Evolutionary conservation across 2,797 vertebrate species (phyloP).

Genomic region (Anguilla obscura): DNA sequence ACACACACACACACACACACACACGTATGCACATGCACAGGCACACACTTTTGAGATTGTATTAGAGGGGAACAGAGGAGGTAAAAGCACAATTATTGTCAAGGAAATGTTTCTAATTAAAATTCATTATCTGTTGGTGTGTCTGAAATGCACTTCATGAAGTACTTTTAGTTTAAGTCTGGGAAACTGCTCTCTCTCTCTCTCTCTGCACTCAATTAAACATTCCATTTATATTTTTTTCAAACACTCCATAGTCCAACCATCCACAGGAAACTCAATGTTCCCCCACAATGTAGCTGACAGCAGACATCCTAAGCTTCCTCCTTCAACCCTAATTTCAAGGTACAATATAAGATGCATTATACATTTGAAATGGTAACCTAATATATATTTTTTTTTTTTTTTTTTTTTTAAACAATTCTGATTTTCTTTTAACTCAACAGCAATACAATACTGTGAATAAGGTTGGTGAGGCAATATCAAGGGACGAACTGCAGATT

Average conservation of each 20-base stretch:
- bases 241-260: background rate
- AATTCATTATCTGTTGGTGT: constrained; percentile 23
- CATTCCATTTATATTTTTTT: constrained; percentile 24
- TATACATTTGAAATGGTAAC: background rate
- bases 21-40: no score
- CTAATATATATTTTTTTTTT: background rate
- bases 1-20: no score
- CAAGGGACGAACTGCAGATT: background rate
- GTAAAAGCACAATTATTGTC: constrained; percentile 28
- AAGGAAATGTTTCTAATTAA: constrained; percentile 28
- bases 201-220: constrained; percentile 18
- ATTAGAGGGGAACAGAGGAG: background rate
- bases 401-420: background rate
- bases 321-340: background rate
- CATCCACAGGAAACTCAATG: background rate
- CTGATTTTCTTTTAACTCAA: background rate
- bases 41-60: background rate
- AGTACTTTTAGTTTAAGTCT: background rate
- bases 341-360: background rate
- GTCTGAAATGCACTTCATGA: constrained; percentile 31
- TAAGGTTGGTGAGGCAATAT: background rate
- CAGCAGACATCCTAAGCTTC: background rate
- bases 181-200: background rate
- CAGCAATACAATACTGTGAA: background rate
- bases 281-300: background rate